Evolutionary conservation across 2,888 invertebrate species (phyloP).

Genomic region (Orthosia gothica): DNA sequence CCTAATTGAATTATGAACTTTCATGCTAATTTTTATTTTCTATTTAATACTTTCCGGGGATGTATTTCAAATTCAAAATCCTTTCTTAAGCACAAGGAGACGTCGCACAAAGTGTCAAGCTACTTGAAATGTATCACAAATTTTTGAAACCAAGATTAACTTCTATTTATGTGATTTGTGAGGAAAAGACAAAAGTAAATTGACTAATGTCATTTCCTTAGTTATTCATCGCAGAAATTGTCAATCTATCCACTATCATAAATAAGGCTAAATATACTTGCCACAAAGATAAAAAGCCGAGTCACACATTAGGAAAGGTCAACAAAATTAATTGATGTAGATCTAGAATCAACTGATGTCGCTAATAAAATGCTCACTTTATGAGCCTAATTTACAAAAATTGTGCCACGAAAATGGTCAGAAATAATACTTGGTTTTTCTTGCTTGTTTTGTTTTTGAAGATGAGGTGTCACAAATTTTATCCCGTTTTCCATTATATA

Average conservation of each 20-base stretch:
- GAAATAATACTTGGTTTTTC: not conserved
- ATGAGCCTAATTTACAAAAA: constrained; percentile 45
- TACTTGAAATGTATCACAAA: too few species aligned
- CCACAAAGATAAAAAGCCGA: not conserved
- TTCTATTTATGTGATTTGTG: too few species aligned
- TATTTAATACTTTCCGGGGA: too few species aligned
- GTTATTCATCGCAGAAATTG: not conserved
- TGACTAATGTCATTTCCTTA: not conserved
- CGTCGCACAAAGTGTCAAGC: too few species aligned
- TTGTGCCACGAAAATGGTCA: not conserved
- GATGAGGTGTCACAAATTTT: not conserved
- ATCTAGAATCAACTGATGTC: constrained; percentile 41
- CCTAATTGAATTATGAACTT: too few species aligned
- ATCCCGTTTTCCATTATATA: not conserved
- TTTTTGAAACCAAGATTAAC: too few species aligned
- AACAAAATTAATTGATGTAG: constrained; percentile 41
- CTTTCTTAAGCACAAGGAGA: too few species aligned
- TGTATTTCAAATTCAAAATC: too few species aligned
- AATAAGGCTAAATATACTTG: not conserved
- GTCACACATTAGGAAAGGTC: constrained; percentile 18
- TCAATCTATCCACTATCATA: not conserved
- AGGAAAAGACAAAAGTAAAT: not conserved
- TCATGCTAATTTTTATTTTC: too few species aligned
- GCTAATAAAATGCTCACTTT: constrained; percentile 42
- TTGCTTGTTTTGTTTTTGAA: not conserved